A percentile compares a stretch with the other conserved stretches of the same genome.
These are phyloP conservation scores for Augochlora pura DNA, from an alignment of 1,140 invertebrate species.

Conservation along the genomic window DNA sequence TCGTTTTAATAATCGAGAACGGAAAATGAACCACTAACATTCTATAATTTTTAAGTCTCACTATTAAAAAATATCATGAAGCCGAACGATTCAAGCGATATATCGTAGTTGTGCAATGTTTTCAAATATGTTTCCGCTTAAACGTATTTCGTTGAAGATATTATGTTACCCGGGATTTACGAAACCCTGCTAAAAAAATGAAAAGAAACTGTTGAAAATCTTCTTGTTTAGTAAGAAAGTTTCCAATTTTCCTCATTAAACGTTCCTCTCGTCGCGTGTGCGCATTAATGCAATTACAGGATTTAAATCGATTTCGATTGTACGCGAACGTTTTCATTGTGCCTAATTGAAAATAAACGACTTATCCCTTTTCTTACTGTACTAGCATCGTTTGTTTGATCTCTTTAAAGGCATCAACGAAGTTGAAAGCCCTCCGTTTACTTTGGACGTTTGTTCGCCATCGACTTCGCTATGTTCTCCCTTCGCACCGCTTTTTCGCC, in stretches of 20 bases:
- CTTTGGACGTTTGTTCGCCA: not conserved
- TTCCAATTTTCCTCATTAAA: not conserved
- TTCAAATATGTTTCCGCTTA: too few species aligned
- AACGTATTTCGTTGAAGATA: too few species aligned
- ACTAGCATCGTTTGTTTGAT: constrained; percentile 6
- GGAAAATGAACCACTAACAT: too few species aligned
- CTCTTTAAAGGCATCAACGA: not conserved
- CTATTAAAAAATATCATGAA: too few species aligned
- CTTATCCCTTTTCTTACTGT: constrained; percentile 7
- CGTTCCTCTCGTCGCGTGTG: not conserved
- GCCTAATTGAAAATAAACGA: not conserved
- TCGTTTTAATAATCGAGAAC: too few species aligned
- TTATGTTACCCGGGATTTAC: too few species aligned
- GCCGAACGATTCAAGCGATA: too few species aligned
- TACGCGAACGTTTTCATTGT: not conserved
- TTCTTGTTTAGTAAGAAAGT: not conserved
- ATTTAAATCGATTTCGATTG: not conserved
- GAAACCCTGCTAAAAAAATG: too few species aligned
- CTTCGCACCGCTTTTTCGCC: not conserved
- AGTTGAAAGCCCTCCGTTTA: constrained; percentile 17
- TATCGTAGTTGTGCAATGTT: too few species aligned
- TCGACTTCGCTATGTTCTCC: not conserved
- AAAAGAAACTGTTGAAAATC: too few species aligned
- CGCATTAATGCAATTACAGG: too few species aligned
- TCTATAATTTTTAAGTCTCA: too few species aligned